Conservation (phyloP, 2,113 vertebrate species). For the Protobothrops mucrosquamatus region DNA sequence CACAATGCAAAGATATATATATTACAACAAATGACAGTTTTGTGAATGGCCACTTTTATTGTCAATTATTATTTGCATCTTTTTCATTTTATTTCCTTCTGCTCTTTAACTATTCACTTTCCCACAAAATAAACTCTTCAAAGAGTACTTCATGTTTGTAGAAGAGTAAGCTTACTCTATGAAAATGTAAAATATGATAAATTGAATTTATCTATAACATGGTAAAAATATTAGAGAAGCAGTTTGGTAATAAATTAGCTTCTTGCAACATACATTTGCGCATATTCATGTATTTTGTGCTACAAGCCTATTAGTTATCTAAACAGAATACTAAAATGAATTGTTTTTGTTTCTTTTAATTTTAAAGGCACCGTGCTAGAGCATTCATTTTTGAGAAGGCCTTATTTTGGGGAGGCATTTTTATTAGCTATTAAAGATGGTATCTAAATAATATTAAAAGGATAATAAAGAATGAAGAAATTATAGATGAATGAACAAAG, state of each 20-base stretch:
- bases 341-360: background rate
- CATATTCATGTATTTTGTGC: background rate
- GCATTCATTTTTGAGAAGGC: background rate
- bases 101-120: background rate
- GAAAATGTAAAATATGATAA: background rate
- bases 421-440: background rate
- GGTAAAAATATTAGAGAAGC: background rate
- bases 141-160: background rate
- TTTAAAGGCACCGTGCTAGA: background rate
- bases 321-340: background rate
- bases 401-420: background rate
- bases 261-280: background rate
- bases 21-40: background rate
- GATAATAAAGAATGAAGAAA: background rate
- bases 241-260: background rate
- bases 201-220: background rate
- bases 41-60: background rate
- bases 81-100: background rate
- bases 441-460: background rate
- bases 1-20: background rate
- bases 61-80: background rate
- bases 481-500: background rate
- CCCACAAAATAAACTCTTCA: background rate
- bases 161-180: background rate
- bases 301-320: background rate